Evolutionary conservation across 2,888 invertebrate genomes (phyloP), one percentile per base, ranked within the genome.

Genomic region (Hydrotaea diabolus): DNA sequence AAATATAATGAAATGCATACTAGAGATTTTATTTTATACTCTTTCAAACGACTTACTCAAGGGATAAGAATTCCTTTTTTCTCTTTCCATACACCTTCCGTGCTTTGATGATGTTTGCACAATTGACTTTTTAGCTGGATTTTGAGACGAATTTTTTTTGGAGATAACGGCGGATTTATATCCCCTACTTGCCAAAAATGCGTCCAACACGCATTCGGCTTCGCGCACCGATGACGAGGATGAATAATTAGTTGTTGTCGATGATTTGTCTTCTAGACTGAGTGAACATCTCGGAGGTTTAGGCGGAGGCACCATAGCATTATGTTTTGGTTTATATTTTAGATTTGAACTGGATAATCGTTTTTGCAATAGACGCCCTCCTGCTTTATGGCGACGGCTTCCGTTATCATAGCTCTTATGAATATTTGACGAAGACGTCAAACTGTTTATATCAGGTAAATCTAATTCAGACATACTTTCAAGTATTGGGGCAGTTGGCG

Each of bases 261-360:
- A 89, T 2, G 86, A 77, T 69, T 88, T 88, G 46, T 88, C 88
- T 55, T 88, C 89, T 17, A 87, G 86, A 78, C 84, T 87, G 2
- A 87, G 75, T 74, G 89, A 89, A 73, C 87, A 89, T 5, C 92
- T 89, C n/a, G 92, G 92, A 2, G 92, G 92, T 73, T 92, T 92
- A 0, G 91, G 91, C 13, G 87, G 88, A 55, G 86, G 85, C 8
- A 86, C 78, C 3, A 86, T 85, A 3, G 11, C 7, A 31, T 9
- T 55, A 82, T 69, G 21, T 89, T 87, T 88, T 0, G 89, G 86
- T 55, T 89, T 91, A 15, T 89, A 90, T n/a, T 86, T 88, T 0
- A 88, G 81, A 49, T 87, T 85, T 4, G 87, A 81, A 11, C 87
- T 81, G 2, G 90, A 89, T 13, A 92, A 86, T 2, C 92, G 90